Base-by-base conservation (phyloP, 1,140 invertebrate species). In the Polypedilum vanderplanki region DNA sequence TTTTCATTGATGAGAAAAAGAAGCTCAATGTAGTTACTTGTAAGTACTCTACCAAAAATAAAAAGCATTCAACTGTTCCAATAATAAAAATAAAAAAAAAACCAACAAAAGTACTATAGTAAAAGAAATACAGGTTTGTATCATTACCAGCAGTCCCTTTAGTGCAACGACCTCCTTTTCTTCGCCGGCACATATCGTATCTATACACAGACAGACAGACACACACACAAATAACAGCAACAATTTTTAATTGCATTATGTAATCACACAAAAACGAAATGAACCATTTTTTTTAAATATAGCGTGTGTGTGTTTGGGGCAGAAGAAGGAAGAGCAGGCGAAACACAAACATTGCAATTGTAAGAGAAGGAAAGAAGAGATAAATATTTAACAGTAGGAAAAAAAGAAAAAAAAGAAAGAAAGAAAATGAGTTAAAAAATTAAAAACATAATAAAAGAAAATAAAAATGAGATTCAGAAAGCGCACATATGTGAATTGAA, bases 111-210 rank as follows among this genome's bases (percentile, higher is more conserved):
- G n/a, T n/a, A 57, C n/a, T 57, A 46, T 12, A 57, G 46, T 57
- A 57, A 57, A 57, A 57, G n/a, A n/a, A 57, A 57, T 57, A n/a
- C 46, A 57, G 12, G 24, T 15, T n/a, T 57, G n/a, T 57, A 57
- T 57, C 46, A 83, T 89, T 95, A 96, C 94, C 94, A 87, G 94
- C 94, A 85, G 94, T 96, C 90, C 94, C 93, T 88, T 95, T 94
- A 84, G 93, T 95, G 88, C 94, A 96, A 86, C 93, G 90, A 84
- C 93, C 93, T 86, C 93, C 93, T 88, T 95, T 95, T 84, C 93
- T 89, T 86, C 93, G 90, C 83, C 93, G 91, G 88, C 94, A 96
- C 93, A 95, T 94, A 90, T 95, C 94, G 87, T 95, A 95, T 91
- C 94, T 96, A 91, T 87, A 82, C 77, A 79, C 65, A n/a, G n/a